Evolutionary conservation across 1,140 invertebrate genomes (phyloP), one percentile per base, ranked within the genome.

Genomic region (Diploscapter pachys): DNA sequence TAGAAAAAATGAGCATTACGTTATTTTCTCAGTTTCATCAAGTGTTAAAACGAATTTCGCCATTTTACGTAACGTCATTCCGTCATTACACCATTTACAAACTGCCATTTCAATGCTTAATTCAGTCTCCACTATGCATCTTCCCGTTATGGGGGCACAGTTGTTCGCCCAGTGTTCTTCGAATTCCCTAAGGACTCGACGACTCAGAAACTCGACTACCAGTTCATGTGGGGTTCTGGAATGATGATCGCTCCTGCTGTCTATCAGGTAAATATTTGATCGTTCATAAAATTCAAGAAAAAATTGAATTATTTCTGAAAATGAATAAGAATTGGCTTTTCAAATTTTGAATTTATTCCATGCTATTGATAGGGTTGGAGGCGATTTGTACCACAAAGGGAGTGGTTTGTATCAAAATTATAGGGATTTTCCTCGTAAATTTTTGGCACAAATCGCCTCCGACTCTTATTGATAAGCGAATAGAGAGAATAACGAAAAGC

Each of bases 181-280:
- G 80, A 81, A 71, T 81, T 80, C 68, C 74, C 80, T 8, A 64
- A 71, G 2, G 80, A 81, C 57, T 56, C 53, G 4, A 31, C 63
- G 61, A 78, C 80, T 2, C 71, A 76, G 52, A 72, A 77, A 48
- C 64, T 81, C 5, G 63, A 69, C 66, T 65, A 78, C 53, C 71
- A 81, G 62, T 81, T 81, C 75, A 72, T 81, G 63, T 81, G 80
- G 80, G 80, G 80, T 68, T 61, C 80, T 2, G 53, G 75, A 63
- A 76, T 81, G 2, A 71, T 81, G 63, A 70, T 81, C 4, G 65
- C 72, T 67, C 80, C 80, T 53, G 80, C 79, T 49, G 5, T 80
- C 5, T 52, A 74, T 31, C 65, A 81, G 78, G 78, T 79, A 2
- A 8, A 57, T 67, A 85, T 11, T 56, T 51, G 2, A 64, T 64